Conservation (phyloP, 2,888 invertebrate genomes). For the Altica lythri region DNA sequence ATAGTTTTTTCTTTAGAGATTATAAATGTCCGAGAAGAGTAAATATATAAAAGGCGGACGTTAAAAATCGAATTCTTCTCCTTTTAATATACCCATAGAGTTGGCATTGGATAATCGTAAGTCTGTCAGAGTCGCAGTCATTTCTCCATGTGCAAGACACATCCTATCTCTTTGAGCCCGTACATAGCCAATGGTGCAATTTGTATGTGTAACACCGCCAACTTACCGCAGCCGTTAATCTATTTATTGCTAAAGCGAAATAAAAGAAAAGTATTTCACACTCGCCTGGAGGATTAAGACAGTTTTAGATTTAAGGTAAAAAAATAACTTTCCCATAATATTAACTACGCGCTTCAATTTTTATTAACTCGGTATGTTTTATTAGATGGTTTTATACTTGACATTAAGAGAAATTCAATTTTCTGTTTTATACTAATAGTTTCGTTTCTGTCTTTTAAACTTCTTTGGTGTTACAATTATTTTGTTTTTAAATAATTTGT, state of each 20-base stretch:
- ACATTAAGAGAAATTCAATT: too few relatives aligned
- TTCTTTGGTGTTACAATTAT: too few relatives aligned
- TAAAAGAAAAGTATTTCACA: constrained; percentile 54
- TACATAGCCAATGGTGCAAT: constrained; percentile 53
- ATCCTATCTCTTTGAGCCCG: constrained; percentile 44
- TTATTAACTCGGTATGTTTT: constrained; percentile 8
- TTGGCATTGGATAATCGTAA: constrained; percentile 49
- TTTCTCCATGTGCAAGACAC: constrained; percentile 44
- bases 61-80: constrained; percentile 39
- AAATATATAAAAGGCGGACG: constrained; percentile 38
- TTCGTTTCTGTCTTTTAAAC: too few relatives aligned
- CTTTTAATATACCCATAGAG: constrained; percentile 36
- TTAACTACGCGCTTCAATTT: constrained; percentile 15
- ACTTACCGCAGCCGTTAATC: constrained; percentile 48
- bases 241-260: constrained; percentile 50
- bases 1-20: constrained; percentile 22
- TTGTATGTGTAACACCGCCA: constrained; percentile 53
- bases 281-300: constrained; percentile 51
- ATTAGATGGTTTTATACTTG: too few relatives aligned
- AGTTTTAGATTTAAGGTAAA: constrained; percentile 21
- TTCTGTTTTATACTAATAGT: too few relatives aligned
- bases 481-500: too few relatives aligned
- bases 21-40: constrained; percentile 28
- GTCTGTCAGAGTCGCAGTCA: constrained; percentile 46
- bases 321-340: constrained; percentile 15